Base-by-base conservation (phyloP, 2,888 invertebrate species). In the Phoenoteleia sp. region DNA sequence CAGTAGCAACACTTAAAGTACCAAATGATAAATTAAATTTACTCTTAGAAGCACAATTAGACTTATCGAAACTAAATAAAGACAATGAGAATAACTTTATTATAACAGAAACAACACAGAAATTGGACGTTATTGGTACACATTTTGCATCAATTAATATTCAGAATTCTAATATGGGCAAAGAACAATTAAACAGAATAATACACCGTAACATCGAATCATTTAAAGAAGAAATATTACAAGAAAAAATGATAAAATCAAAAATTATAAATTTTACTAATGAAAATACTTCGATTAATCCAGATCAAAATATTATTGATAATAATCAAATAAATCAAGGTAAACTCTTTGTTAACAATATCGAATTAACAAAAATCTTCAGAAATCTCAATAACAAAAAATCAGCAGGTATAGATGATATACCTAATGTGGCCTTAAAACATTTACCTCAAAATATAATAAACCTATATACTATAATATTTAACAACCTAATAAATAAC, bases 401-500 rank as follows among this genome's bases (percentile, higher is more conserved):
- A 54, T 84, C 80, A 5, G 13, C 64, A 2, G 58, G 80, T 5
- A 54, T 54, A 11, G 84, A 84, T 19, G 27, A 56, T 7, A 80
- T 84, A 13, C 80, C 75, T 0, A 52, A 62, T 2, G 45, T 58
- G 17, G 45, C 76, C 2, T 47, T 80, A 0, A 84, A 77, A 76
- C 29, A 56, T 13, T 21, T 84, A 7, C 67, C 79, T 0, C 0
- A 15, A 2, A 19, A 19, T 15, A 47, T 75, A 0, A 66, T 75
- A 17, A 9, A 5, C 5, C 17, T 11, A 4, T 27, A 25, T 71
- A 71, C 39, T 9, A 79, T 81, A 0, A 7, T 86, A 2, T 86
- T 86, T 25, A 81, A 86, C 29, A 86, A 86, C 23, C 17, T 45
- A 0, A n/a, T 86, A 0, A 86, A 86, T 15, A 74, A 82, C n/a